Evolutionary conservation across 2,113 vertebrate species (phyloP).

Genomic region (Colius striatus): DNA sequence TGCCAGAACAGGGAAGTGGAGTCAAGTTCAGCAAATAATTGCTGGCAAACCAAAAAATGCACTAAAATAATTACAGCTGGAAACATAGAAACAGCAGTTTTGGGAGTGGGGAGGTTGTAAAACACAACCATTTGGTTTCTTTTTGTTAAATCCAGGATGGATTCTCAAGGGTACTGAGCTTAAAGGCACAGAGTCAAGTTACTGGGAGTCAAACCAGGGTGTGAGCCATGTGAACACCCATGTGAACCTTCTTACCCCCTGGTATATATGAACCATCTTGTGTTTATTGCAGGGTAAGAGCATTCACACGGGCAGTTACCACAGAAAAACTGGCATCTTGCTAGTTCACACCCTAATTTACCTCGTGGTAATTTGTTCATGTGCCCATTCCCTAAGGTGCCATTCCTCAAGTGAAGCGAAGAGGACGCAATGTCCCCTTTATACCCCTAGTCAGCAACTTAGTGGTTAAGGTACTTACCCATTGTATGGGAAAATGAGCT

Average conservation of each 20-base stretch:
- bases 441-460: slow-evolving; percentile 35
- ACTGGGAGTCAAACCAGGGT: slow-evolving; percentile 38
- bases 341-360: slow-evolving; percentile 62
- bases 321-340: slow-evolving; percentile 63
- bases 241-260: slow-evolving; percentile 25
- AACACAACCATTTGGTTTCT: neutral
- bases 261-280: slow-evolving; percentile 36
- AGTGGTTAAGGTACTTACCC: slow-evolving; percentile 13
- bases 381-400: slow-evolving; percentile 61
- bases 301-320: slow-evolving; percentile 65
- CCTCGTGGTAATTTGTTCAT: slow-evolving; percentile 58
- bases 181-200: slow-evolving; percentile 28
- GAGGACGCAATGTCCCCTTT: slow-evolving; percentile 56
- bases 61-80: neutral
- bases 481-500: slow-evolving; percentile 38
- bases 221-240: slow-evolving; percentile 48
- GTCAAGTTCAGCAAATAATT: neutral
- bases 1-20: neutral
- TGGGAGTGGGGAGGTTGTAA: neutral
- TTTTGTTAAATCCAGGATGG: neutral
- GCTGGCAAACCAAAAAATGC: neutral
- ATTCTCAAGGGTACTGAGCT: slow-evolving; percentile 6
- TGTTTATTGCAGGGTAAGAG: slow-evolving; percentile 50
- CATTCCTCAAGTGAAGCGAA: slow-evolving; percentile 32
- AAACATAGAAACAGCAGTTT: neutral